Base-by-base conservation (phyloP, 2,797 vertebrate genomes). In the Coracias cyanogaster region DNA sequence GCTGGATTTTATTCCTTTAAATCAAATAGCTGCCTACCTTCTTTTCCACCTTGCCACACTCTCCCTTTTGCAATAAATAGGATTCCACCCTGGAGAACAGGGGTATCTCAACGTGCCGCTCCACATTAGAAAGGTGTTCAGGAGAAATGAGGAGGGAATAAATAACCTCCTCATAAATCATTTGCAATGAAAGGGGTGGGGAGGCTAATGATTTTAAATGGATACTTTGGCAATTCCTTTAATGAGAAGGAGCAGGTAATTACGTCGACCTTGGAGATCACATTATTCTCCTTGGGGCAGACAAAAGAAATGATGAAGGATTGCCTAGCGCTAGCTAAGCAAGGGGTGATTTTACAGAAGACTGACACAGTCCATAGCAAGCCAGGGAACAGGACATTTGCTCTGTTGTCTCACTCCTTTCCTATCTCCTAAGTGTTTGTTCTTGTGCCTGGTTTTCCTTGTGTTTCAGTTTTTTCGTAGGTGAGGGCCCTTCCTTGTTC, bases 201-300 rank as follows among this genome's bases (percentile, higher is more conserved):
- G 25, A 91, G 62, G 35, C 13, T 62, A 93, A 86, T 8, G 10
- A 60, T 66, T 94, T 93, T 52, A 73, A 82, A 90, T 85, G 15
- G 81, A 64, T 86, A 91, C 15, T 89, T 84, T 82, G 46, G 77
- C 85, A 73, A 76, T 79, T 84, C 15, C 33, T 90, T 88, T 96
- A 95, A 94, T 88, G 77, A 91, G 54, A 93, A 93, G 62, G 19
- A 88, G 25, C 29, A 86, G 54, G 48, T 94, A 96, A 96, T 94
- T 93, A 70, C 0, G 0, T 22, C 79, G 89, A 94, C 91, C 80
- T 93, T 90, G 91, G 82, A 86, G 43, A 83, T 41, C 20, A 15
- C 28, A 28, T 94, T 85, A 60, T 90, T 95, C 41, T 94, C 65
- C 58, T 92, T 72, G 62, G 72, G 43, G 29, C 39, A 62, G 51